A percentile compares a stretch with the other conserved stretches of the same genome.
Conservation (phyloP, 1,140 invertebrate genomes). For the Nylanderia fulva region DNA sequence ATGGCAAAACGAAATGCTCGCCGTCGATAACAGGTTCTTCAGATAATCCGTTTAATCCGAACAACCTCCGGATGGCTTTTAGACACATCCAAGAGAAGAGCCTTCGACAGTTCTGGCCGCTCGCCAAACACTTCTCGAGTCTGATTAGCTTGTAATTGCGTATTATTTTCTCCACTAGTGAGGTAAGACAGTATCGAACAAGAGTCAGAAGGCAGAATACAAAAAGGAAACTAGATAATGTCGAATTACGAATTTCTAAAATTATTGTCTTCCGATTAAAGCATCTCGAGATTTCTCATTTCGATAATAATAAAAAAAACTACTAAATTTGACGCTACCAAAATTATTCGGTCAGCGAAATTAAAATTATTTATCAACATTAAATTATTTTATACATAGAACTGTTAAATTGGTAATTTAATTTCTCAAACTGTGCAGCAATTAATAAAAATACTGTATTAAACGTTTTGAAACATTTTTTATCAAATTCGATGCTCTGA, state of each 20-base stretch:
- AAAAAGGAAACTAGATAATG: slow-evolving; percentile 21
- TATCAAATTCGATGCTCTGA: not conserved
- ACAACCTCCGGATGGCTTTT: slow-evolving; percentile 60
- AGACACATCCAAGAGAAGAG: slow-evolving; percentile 58
- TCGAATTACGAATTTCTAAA: not conserved
- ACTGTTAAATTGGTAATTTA: not conserved
- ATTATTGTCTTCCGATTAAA: slow-evolving; percentile 14
- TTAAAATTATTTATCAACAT: not conserved
- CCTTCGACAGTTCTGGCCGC: slow-evolving; percentile 74
- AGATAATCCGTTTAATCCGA: slow-evolving; percentile 72
- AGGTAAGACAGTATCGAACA: slow-evolving; percentile 56
- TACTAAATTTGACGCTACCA: not conserved
- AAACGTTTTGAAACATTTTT: not conserved
- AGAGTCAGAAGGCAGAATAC: not conserved
- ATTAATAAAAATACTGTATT: not conserved
- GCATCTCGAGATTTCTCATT: slow-evolving; percentile 1
- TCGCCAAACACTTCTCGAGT: slow-evolving; percentile 69
- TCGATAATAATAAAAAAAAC: slow-evolving; percentile 6
- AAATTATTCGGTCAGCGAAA: slow-evolving; percentile 9
- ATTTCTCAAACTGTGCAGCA: not conserved
- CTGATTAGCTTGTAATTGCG: slow-evolving; percentile 81
- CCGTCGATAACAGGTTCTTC: slow-evolving; percentile 7
- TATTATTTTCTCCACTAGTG: slow-evolving; percentile 70
- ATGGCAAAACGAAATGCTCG: not conserved
- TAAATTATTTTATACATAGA: not conserved